phyloP scores from a whole-genome alignment of 1,140 invertebrate species.

The Linepithema humile region DNA sequence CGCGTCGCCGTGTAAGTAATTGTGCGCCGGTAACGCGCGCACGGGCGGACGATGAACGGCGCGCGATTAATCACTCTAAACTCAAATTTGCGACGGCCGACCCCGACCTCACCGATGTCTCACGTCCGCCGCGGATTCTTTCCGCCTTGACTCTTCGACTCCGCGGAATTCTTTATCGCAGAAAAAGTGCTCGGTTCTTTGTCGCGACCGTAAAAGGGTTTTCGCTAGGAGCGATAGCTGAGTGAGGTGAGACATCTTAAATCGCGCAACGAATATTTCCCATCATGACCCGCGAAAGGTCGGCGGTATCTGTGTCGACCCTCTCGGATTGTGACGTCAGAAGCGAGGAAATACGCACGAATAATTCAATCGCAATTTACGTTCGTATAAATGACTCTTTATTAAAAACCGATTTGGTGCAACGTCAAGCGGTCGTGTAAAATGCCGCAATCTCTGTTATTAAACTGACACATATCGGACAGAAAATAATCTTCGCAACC shows the following conservation, averaged over 20 bases:
- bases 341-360: neutral
- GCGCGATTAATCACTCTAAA: slow-evolving; percentile 54
- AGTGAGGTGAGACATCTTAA: slow-evolving; percentile 24
- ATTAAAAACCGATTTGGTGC: neutral
- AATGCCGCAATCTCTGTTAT: neutral
- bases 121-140: slow-evolving; percentile 15
- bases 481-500: neutral
- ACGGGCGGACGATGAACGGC: slow-evolving; percentile 27
- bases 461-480: neutral
- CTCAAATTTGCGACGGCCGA: slow-evolving; percentile 48
- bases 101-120: slow-evolving; percentile 14
- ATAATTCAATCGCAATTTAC: slow-evolving; percentile 19
- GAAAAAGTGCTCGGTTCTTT: neutral
- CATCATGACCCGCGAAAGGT: neutral
- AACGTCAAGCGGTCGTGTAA: neutral
- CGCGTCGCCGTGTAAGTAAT: slow-evolving; percentile 55
- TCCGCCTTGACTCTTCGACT: neutral
- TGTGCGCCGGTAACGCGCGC: slow-evolving; percentile 37
- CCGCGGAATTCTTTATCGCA: slow-evolving; percentile 17
- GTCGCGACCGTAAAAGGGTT: slow-evolving; percentile 6
- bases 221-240: neutral
- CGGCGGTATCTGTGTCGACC: neutral
- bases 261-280: slow-evolving; percentile 16
- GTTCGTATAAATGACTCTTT: slow-evolving; percentile 13
- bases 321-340: neutral